phyloP scores from a whole-genome alignment of 2,113 vertebrate genomes.

The Alexandromys fortis region DNA sequence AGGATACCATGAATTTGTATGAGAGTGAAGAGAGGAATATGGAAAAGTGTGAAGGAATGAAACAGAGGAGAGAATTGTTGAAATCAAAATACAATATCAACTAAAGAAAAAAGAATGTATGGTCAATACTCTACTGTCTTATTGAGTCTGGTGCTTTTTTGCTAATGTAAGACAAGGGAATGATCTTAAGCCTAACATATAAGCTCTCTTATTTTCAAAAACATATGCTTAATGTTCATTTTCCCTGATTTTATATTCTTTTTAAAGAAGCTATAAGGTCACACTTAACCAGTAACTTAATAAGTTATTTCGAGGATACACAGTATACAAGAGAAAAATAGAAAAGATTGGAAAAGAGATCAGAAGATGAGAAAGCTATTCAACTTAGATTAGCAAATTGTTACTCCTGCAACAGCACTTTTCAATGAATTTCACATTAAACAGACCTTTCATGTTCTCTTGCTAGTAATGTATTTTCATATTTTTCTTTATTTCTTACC shows the following conservation, averaged over 20 bases:
- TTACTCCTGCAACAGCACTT: neutral
- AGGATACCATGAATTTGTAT: neutral
- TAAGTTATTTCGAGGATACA: neutral
- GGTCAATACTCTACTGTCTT: constrained; percentile 50
- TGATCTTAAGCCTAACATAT: neutral
- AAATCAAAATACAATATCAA: neutral
- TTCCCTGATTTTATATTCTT: neutral
- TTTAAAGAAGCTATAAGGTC: neutral
- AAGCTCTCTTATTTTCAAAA: neutral
- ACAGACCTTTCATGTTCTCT: neutral
- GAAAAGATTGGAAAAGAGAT: neutral
- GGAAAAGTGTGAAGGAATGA: neutral
- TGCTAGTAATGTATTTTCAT: neutral
- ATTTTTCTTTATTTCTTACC: neutral
- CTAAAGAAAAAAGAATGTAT: neutral
- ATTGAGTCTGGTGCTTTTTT: constrained; percentile 37
- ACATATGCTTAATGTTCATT: neutral
- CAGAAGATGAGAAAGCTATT: neutral
- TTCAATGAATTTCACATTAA: neutral
- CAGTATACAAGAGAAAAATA: neutral
- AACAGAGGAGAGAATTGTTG: neutral
- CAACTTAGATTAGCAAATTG: neutral
- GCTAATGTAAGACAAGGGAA: neutral
- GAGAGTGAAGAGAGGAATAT: neutral
- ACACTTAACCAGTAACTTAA: neutral